phyloP scores from a whole-genome alignment of 2,113 vertebrate species.

The Malaclemys terrapin region DNA sequence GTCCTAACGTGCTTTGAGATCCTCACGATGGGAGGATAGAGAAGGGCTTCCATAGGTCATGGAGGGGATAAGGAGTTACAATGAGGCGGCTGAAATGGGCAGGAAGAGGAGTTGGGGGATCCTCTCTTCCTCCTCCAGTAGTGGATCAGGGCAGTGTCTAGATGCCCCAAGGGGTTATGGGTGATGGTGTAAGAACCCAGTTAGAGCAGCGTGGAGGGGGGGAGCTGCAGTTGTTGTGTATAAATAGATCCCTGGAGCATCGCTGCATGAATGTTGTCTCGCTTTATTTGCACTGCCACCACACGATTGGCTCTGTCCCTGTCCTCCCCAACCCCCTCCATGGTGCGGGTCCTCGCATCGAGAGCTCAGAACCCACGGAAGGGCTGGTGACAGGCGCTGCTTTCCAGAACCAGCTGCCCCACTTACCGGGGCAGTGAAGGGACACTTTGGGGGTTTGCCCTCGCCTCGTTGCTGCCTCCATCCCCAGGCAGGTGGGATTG shows the following conservation, averaged over 20 bases:
- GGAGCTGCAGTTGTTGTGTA: background rate
- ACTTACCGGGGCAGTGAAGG: background rate
- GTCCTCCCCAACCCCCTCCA: background rate
- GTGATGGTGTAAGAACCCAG: constrained; percentile 21
- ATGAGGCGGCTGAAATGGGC: background rate
- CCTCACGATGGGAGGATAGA: constrained; percentile 21
- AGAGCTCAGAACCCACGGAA: background rate
- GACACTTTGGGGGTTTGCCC: constrained; percentile 51
- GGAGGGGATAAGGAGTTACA: constrained; percentile 44
- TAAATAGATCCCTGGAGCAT: background rate
- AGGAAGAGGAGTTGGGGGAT: background rate
- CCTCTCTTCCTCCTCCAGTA: background rate
- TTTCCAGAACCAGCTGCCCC: background rate
- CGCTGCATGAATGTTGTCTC: background rate
- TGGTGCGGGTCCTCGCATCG: background rate
- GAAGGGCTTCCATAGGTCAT: background rate
- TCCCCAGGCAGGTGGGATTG: background rate
- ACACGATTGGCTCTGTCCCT: background rate
- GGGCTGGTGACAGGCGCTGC: background rate
- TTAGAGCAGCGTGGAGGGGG: background rate
- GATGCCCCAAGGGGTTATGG: background rate
- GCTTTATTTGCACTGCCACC: background rate
- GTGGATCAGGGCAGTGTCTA: background rate
- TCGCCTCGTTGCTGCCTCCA: background rate
- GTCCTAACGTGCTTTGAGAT: too few relatives aligned